Evolutionary conservation across 2,888 invertebrate species (phyloP), one percentile per base, ranked within the genome.

Genomic region (Ophion ventricosus): DNA sequence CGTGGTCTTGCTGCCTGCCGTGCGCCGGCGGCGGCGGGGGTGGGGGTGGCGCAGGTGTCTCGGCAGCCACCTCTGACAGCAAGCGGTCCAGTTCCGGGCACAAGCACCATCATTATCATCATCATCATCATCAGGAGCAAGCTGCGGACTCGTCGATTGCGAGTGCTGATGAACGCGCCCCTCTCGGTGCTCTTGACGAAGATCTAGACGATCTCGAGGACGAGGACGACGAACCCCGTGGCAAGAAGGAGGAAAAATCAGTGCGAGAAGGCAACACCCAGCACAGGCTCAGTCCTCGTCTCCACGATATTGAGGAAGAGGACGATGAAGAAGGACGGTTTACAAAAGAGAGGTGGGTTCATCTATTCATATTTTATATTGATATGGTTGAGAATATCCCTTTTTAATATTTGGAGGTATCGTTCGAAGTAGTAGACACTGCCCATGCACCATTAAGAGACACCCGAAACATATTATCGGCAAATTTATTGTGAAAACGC

Each of bases 281-380:
- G 94, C 95, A 90, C 93, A 94, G 93, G 94, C 96, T 91, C 95
- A 96, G 94, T 95, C 96, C 97, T 74, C 96, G 96, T 83, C 94
- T 97, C 87, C 97, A 97, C 88, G 97, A 97, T 90, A 97, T 97
- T 87, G 96, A 97, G 92, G 97, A 97, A 92, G 97, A 97, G 93
- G 97, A 97, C 93, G 96, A 96, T 92, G 95, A 95, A 81, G 95
- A 95, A 84, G 88, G 92, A 85, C 92, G 91, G 35, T 89, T 90
- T 84, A 91, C 93, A 89, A 90, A 94, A 93, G 92, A 91, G 85
- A 91, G 92, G 93, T 93, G 78, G 88, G 90, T 87, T 40, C 14
- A 66, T 79, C 5, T 17, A 23, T 20, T 20, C 23, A 3, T 20
- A 57, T 57, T 56, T 8, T 20, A 14, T 14, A 54, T 57, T 8